Percentiles rank a stretch among this genome's conserved stretches.
phyloP scores from a whole-genome alignment of 2,113 vertebrate species.

The Sarotherodon lohbergeri region DNA sequence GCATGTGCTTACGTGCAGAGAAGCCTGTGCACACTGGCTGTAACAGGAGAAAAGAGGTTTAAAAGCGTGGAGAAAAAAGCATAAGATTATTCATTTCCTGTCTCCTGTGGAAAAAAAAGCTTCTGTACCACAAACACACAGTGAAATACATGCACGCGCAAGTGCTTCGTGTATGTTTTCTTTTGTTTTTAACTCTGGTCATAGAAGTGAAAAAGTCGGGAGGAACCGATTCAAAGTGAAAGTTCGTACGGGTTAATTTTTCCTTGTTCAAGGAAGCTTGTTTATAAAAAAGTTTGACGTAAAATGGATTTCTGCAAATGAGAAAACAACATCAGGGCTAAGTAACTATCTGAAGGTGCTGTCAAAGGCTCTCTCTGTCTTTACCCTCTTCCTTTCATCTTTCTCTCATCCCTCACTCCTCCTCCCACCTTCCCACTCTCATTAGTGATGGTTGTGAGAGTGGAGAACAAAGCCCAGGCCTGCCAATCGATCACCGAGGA shows the following conservation, averaged over 20 bases:
- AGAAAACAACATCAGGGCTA: constrained; percentile 56
- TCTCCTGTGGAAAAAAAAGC: constrained; percentile 25
- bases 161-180: background rate
- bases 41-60: constrained; percentile 13
- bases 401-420: constrained; percentile 31
- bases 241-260: background rate
- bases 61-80: constrained; percentile 35
- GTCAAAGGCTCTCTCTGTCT: constrained; percentile 60
- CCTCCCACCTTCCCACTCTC: constrained; percentile 42
- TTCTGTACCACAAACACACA: background rate
- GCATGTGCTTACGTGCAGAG: background rate
- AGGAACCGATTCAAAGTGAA: background rate
- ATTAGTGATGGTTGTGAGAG: constrained; percentile 60
- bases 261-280: background rate
- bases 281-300: constrained; percentile 8
- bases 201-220: background rate
- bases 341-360: constrained; percentile 54
- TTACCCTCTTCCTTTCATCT: constrained; percentile 57
- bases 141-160: background rate
- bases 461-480: constrained; percentile 57
- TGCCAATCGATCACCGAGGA: constrained; percentile 58
- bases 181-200: constrained; percentile 5
- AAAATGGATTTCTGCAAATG: constrained; percentile 53
- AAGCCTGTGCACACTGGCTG: background rate
- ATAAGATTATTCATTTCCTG: constrained; percentile 56